Base-by-base conservation (phyloP, 2,797 vertebrate genomes). In the Sebastolobus alascanus region DNA sequence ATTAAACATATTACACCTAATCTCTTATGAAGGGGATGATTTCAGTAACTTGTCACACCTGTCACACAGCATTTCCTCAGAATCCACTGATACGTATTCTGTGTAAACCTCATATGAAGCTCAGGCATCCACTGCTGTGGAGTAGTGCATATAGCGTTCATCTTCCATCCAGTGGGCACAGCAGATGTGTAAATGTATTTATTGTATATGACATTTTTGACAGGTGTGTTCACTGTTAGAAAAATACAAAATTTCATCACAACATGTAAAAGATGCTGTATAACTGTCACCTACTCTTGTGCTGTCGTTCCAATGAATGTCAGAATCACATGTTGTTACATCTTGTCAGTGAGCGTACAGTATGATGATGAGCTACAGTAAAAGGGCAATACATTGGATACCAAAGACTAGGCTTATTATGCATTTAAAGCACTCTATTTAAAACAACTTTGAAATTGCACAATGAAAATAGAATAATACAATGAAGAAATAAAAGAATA, bases 131-230 rank as follows among this genome's bases (percentile, higher is more conserved):
- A n/a, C 8, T 31, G 37, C 61, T 46, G 66, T 31, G 27, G 56
- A 68, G 10, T 5, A 33, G 16, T 27, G 75, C 29, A 66, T n/a
- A 22, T 50, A 50, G 22, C n/a, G 50, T 77, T 71, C 50, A 77
- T 67, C 64, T 83, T 79, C 61, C 61, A 87, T 55, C 52, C 50
- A 14, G 25, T 64, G 37, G 38, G 71, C 77, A 77, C 60, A 70
- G 73, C 20, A 70, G 73, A 81, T 58, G 58, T 90, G 88, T 90
- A 90, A 83, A 89, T 90, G 75, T 82, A 69, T 92, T 92, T 92
- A 91, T 92, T 94, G 56, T 80, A 86, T 82, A 84, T 85, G 76
- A 74, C 74, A 86, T 83, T 85, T 87, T 81, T 84, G 89, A 94
- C 87, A 90, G 79, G 82, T 84, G 68, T 80, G 68, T 80, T 90